Percentiles rank a stretch among this genome's conserved stretches.
phyloP scores from a whole-genome alignment of 2,113 vertebrate genomes.

The Thamnaconus septentrionalis region DNA sequence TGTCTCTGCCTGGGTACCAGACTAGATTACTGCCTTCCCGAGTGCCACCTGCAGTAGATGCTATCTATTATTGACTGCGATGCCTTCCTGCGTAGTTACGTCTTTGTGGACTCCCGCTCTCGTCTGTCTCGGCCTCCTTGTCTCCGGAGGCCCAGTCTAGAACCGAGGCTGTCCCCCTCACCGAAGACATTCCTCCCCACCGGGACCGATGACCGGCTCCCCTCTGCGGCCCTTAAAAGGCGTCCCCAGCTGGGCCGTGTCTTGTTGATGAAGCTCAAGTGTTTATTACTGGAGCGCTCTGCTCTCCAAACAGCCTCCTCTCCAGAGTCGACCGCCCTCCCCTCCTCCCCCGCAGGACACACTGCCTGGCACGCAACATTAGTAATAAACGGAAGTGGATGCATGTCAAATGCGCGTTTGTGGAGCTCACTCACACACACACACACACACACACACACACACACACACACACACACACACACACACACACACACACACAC shows the following conservation, averaged over 20 bases:
- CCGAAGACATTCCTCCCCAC: conserved; percentile 18
- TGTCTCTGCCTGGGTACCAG: too few species aligned
- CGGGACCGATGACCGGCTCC: conserved; percentile 37
- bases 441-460: too few species aligned
- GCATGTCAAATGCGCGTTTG: conserved; percentile 5
- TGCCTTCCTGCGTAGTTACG: too few species aligned
- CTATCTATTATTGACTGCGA: too few species aligned
- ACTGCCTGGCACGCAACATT: not conserved
- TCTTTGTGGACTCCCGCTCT: too few species aligned
- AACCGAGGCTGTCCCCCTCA: conserved; percentile 25
- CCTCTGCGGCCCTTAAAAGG: conserved; percentile 63
- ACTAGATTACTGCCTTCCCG: too few species aligned
- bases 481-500: not conserved
- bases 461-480: not conserved
- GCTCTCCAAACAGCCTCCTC: conserved; percentile 68
- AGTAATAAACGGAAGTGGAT: not conserved
- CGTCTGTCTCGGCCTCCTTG: too few species aligned
- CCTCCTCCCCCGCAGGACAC: not conserved
- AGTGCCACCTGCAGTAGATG: too few species aligned
- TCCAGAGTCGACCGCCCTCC: conserved; percentile 21
- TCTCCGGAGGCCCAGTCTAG: not conserved
- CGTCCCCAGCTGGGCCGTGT: conserved; percentile 62
- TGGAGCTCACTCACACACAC: not conserved
- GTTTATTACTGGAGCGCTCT: conserved; percentile 68
- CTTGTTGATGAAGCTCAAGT: conserved; percentile 54